Evolutionary conservation across 1,140 invertebrate genomes (phyloP).

Genomic region (Monochamus saltuarius): DNA sequence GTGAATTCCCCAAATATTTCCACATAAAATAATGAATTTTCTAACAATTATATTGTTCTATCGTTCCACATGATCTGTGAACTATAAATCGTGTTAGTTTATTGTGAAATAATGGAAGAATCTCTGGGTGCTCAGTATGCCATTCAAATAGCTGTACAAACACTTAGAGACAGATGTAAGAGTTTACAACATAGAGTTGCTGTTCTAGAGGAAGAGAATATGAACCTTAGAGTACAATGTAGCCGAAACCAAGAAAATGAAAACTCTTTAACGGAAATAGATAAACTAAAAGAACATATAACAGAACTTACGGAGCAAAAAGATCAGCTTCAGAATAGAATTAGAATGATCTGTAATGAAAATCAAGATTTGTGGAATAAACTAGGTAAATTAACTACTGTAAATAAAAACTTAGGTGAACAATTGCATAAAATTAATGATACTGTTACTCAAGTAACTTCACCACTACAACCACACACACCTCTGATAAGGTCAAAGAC

Average conservation of each 20-base stretch:
- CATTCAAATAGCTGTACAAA: conserved; percentile 72
- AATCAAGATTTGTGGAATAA: conserved; percentile 76
- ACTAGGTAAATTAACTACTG: conserved; percentile 64
- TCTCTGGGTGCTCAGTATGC: conserved; percentile 58
- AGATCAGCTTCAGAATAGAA: conserved; percentile 69
- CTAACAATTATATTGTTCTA: too few species aligned
- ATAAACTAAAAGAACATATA: conserved; percentile 55
- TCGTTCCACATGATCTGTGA: too few species aligned
- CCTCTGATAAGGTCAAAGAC: conserved; percentile 59
- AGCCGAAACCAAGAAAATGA: conserved; percentile 34
- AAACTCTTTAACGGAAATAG: conserved; percentile 52
- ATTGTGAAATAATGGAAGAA: conserved; percentile 41
- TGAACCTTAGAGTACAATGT: conserved; percentile 59
- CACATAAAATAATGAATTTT: too few species aligned
- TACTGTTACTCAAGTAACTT: conserved; percentile 53
- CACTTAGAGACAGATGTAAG: conserved; percentile 76
- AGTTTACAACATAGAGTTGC: conserved; percentile 68
- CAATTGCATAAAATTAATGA: conserved; percentile 58
- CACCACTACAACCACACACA: background rate
- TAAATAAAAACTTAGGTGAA: conserved; percentile 55
- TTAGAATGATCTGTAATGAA: conserved; percentile 76
- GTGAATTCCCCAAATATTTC: too few species aligned
- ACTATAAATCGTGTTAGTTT: too few species aligned
- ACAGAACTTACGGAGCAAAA: conserved; percentile 71
- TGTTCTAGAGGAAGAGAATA: conserved; percentile 72